These are phyloP conservation scores for Lepus timidus DNA, from an alignment of 2,113 vertebrate genomes.

Conservation along the genomic window DNA sequence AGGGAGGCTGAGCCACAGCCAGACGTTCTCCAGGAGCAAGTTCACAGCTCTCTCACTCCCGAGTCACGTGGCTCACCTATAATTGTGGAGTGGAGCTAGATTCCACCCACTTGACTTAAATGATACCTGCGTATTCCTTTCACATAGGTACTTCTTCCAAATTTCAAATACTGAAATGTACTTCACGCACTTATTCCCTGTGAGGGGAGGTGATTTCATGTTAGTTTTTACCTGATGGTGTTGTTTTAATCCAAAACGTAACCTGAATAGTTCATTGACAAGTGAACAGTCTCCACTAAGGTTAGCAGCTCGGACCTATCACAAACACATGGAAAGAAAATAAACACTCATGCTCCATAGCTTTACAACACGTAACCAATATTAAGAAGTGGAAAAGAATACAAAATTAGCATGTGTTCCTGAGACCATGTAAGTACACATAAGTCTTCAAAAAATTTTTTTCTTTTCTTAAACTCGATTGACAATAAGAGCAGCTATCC, in stretches of 20 bases:
- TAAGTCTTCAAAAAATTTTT: background rate
- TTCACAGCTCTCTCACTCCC: background rate
- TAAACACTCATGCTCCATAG: background rate
- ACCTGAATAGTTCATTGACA: conserved; percentile 91
- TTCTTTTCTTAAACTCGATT: background rate
- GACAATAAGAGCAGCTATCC: background rate
- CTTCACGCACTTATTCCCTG: background rate
- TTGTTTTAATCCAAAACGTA: conserved; percentile 94
- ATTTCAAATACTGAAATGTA: conserved; percentile 26
- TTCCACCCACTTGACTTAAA: background rate
- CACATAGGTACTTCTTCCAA: background rate
- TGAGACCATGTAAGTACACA: background rate
- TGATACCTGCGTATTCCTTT: background rate
- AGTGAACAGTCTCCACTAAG: conserved; percentile 98
- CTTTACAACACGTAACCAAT: background rate
- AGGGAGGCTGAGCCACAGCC: background rate
- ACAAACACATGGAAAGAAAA: conserved; percentile 67
- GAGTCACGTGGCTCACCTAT: background rate
- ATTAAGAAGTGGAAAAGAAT: background rate
- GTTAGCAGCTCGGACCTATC: conserved; percentile 96
- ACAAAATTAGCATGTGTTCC: conserved; percentile 43
- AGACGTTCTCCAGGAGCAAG: background rate
- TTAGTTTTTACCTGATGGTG: conserved; percentile 94
- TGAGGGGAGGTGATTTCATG: background rate
- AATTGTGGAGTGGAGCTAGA: conserved; percentile 49